Base-by-base conservation (phyloP, 64 coral and sea anemone species). In the Acropora yongei region DNA sequence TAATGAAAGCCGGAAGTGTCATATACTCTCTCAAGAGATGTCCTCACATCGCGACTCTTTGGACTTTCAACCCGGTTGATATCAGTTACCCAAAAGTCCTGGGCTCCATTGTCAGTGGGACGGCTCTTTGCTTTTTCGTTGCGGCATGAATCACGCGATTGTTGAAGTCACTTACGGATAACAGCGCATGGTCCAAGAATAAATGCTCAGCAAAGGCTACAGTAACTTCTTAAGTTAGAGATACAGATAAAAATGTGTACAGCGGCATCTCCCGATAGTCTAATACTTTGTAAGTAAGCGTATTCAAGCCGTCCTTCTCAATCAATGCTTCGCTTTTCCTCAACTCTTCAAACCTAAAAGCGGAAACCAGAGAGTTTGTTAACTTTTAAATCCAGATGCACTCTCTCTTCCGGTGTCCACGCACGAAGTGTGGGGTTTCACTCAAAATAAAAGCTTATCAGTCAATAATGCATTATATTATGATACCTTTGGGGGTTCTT, bases 401-500 rank as follows among this genome's bases (percentile, higher is more conserved):
- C 67, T 71, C 19, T 19, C 19, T 13, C 67, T 71, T 71, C 19
- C 19, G 19, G 0, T 71, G 19, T 71, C 13, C 13, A 71, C 67
- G 19, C 13, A 71, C 13, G 19, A 71, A 71, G 19, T 71, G 19
- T 71, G 12, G 13, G 67, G 19, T 30, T 30, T 30, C 13, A 19
- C 12, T 14, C 12, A 71, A 14, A 14, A 19, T 71, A 13, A 14
- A 71, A 19, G 12, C 67, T 13, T 19, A 14, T 19, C 13, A 30
- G 79, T n/a, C 11, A 42, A 42, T 49, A 14, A 8, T 12, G 12
- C 12, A 47, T 49, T 8, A 41, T 40, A 3, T 63, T 63, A 63
- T 46, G 4, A 69, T 73, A 96, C 95, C 95, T 96, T 75, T 88
- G 30, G 5, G 95, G 95, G 76, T 96, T 96, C 39, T 41, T 55